These are phyloP conservation scores for Pycnomerus fuliginosus DNA, from an alignment of 2,888 invertebrate genomes.

Conservation along the genomic window DNA sequence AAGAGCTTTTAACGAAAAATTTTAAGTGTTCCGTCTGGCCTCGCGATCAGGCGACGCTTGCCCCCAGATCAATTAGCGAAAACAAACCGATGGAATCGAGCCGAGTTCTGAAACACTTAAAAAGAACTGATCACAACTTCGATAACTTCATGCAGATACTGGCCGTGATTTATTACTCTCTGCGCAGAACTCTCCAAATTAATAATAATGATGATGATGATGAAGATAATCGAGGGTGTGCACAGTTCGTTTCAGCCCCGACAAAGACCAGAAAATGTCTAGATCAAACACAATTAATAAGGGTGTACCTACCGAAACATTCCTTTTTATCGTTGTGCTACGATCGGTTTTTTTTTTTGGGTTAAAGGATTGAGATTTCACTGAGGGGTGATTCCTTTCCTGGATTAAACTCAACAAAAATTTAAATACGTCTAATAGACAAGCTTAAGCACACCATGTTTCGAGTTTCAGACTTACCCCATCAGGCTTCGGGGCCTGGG, in stretches of 20 bases:
- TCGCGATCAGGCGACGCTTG: neutral
- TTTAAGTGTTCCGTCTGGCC: conserved; percentile 4
- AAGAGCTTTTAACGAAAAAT: conserved; percentile 8
- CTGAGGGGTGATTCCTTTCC: too few relatives aligned
- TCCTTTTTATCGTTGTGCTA: too few relatives aligned
- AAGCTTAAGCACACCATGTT: too few relatives aligned
- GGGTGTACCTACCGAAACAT: too few relatives aligned
- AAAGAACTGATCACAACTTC: conserved; percentile 3
- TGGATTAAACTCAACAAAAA: too few relatives aligned
- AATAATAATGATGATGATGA: conserved; percentile 8
- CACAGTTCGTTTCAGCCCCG: conserved; percentile 1
- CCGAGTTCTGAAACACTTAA: neutral
- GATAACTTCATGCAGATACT: conserved; percentile 6
- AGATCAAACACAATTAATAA: conserved; percentile 6
- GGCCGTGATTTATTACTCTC: conserved; percentile 5
- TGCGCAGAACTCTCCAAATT: conserved; percentile 6
- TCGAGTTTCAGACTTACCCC: too few relatives aligned
- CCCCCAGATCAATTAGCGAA: conserved; percentile 12
- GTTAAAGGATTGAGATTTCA: too few relatives aligned
- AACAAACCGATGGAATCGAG: conserved; percentile 7
- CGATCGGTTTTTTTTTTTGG: too few relatives aligned
- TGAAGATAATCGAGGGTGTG: conserved; percentile 3
- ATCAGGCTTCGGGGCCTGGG: too few relatives aligned
- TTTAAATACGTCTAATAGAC: too few relatives aligned
- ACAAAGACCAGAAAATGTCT: conserved; percentile 4